Evolutionary conservation across 92 coral and sea anemone genomes (phyloP), one percentile per base, ranked within the genome.

Genomic region (Montipora capitata): DNA sequence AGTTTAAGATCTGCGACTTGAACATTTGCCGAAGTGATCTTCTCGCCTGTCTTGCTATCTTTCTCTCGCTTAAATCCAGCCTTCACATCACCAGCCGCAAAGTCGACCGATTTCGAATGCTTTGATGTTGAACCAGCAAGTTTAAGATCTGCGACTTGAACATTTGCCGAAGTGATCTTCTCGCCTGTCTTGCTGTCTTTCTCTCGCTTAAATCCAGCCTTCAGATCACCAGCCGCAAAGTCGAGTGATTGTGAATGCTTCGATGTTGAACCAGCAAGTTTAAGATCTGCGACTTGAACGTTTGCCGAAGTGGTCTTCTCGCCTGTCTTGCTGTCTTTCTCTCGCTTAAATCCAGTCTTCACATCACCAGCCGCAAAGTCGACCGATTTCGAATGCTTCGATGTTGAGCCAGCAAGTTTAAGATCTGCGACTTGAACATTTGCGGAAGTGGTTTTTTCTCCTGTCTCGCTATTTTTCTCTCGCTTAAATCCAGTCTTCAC

Each of bases 361-460:
- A 48, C 41, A 16, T 73, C 77, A 44, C 77, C 77, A 73, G 77
- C 77, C 14, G 77, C 77, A 73, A 73, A 44, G 77, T 73, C 62
- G 59, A 73, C 0, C 14, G 77, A 73, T 73, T 43, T 48, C 1
- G 77, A 73, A 73, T 73, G 38, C 77, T 48, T 45, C 4, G 77
- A 73, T 73, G 77, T 73, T 73, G 77, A 73, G 16, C 78, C 78
- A 73, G 78, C 40, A 73, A 73, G 59, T 73, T 45, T 73, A 15
- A 73, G 0, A n/a, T 73, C 62, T 73, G 15, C 61, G 59, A 16
- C 61, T 73, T 73, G 78, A 16, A 73, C 41, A 15, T n/a, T 73
- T 16, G 40, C 78, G 16, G 78, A 73, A 73, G 62, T 73, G 14
- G 61, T 73, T 3, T 17, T 73, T 7, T 73, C 78, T 13, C 78